A percentile compares a stretch with the other conserved stretches of the same genome.
phyloP scores from a whole-genome alignment of 2,888 invertebrate genomes.

The Drosophila pseudotalamancana region DNA sequence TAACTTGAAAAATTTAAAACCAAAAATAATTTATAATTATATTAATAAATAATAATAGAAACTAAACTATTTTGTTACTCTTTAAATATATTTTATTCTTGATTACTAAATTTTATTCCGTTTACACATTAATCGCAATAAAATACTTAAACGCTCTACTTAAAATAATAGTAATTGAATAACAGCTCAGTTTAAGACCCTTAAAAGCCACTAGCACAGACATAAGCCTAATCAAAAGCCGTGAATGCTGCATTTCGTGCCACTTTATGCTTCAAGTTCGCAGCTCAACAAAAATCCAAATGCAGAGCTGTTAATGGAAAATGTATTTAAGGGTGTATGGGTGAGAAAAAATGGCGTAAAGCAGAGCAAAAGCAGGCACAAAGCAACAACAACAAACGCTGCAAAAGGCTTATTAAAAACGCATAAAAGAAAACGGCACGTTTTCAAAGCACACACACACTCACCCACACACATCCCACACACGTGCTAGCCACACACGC shows the following conservation, averaged over 20 bases:
- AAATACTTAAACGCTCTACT: no score
- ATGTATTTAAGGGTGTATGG: conserved; percentile 16
- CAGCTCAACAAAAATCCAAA: conserved; percentile 42
- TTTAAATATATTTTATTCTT: no score
- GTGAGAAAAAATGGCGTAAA: conserved; percentile 23
- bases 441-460: conserved; percentile 65
- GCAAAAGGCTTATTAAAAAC: conserved; percentile 77
- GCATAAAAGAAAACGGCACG: conserved; percentile 77
- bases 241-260: conserved; percentile 17
- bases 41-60: no score
- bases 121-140: no score
- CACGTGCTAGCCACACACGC: conserved; percentile 21
- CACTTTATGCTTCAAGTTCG: conserved; percentile 61
- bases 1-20: no score
- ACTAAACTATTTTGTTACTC: no score
- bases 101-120: no score
- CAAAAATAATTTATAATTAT: no score
- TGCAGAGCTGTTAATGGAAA: conserved; percentile 63
- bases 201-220: background rate
- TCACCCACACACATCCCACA: conserved; percentile 1
- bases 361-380: conserved; percentile 34
- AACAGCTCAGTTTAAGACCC: no score
- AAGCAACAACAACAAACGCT: conserved; percentile 64
- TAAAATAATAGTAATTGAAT: no score
- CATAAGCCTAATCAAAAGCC: background rate